Evolutionary conservation across 2,113 vertebrate species (phyloP), one percentile per base, ranked within the genome.

Genomic region (Castor canadensis): DNA sequence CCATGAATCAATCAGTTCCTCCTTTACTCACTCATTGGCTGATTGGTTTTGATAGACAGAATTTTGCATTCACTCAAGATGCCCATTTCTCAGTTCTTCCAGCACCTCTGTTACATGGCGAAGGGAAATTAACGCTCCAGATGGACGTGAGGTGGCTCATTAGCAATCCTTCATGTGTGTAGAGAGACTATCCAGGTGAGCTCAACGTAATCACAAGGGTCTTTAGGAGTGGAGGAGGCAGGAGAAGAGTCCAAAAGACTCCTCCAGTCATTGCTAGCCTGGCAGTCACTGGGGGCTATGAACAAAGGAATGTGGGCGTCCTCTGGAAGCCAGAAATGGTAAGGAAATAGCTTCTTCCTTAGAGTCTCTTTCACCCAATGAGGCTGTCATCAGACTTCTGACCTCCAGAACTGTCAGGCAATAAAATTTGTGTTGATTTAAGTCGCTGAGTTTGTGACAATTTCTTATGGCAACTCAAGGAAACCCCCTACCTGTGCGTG

Each of bases 101-200:
- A 9, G 6, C 22, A 30, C 30, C 1, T 67, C 11, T 3, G 28
- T 72, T 60, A 52, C 0, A 1, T 35, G 62, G 40, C 35, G 38
- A 76, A 56, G 28, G 45, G 80, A 52, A 79, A 54, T 19, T 43
- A 38, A 54, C 52, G 56, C 75, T 49, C 20, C 26, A 32, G 54
- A 30, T 81, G 56, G 13, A 19, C 67, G 38, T 28, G 35, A 71
- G n/a, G 64, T 38, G 45, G 69, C 35, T 83, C 3, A 45, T 49
- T 28, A 81, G 30, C n/a, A 43, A 9, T 16, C 0, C 2, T 71
- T 69, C 40, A 71, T n/a, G n/a, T n/a, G n/a, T 2, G 2, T 1
- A 77, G 54, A 62, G 30, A 4, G 11, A 17, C 1, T 8, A 2
- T 0, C 32, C 6, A 0, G 1, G 6, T 43, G 10, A 6, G n/a